These are phyloP conservation scores for Sorex araneus DNA, from an alignment of 2,113 vertebrate species.

Conservation along the genomic window DNA sequence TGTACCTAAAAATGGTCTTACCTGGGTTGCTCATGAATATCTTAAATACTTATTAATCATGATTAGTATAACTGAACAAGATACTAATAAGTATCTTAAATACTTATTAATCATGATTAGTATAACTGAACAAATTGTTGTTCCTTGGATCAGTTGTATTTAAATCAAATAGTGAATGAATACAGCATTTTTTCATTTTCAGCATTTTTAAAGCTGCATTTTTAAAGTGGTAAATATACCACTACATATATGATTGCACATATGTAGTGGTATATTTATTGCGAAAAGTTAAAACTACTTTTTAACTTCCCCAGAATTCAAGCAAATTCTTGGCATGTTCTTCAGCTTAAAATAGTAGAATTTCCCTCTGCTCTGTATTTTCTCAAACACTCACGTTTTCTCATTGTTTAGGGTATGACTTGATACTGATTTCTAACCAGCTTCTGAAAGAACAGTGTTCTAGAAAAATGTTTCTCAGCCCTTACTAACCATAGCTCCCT, in stretches of 20 bases:
- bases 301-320: constrained; percentile 7
- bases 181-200: not conserved
- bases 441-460: not conserved
- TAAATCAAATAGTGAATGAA: not conserved
- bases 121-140: too few relatives aligned
- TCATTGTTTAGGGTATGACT: not conserved
- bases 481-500: too few relatives aligned
- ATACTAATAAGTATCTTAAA: too few relatives aligned
- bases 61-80: not conserved
- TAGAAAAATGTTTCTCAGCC: not conserved
- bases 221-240: too few relatives aligned
- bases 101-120: not conserved
- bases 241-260: too few relatives aligned
- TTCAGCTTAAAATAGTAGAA: not conserved
- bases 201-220: too few relatives aligned
- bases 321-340: constrained; percentile 6
- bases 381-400: not conserved
- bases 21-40: constrained; percentile 15
- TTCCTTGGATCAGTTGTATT: constrained; percentile 36
- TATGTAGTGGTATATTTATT: too few relatives aligned
- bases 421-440: not conserved
- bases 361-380: not conserved
- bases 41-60: not conserved
- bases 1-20: not conserved
- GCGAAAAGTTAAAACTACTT: too few relatives aligned